phyloP scores from a whole-genome alignment of 2,888 invertebrate species.

The Drosophila kuntzei region DNA sequence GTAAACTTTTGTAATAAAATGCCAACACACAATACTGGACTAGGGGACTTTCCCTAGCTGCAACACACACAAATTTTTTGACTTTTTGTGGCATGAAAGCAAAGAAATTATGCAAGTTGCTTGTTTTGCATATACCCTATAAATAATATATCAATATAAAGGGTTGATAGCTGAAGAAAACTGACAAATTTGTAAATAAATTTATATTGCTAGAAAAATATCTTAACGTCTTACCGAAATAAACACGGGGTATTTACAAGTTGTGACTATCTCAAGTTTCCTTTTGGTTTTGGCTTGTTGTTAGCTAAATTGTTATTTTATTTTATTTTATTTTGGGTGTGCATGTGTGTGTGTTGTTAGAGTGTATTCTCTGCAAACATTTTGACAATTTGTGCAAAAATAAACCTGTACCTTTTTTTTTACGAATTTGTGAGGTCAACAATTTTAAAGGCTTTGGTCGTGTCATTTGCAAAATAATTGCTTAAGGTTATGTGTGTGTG shows the following conservation, averaged over 20 bases:
- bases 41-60: slow-evolving; percentile 51
- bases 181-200: background rate
- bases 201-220: slow-evolving; percentile 1
- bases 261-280: background rate
- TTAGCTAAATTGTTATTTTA: slow-evolving; percentile 53
- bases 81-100: slow-evolving; percentile 60
- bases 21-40: slow-evolving; percentile 53
- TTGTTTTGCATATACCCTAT: slow-evolving; percentile 38
- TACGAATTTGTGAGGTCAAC: slow-evolving; percentile 50
- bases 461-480: slow-evolving; percentile 62
- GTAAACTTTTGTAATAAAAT: slow-evolving; percentile 79
- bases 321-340: slow-evolving; percentile 28
- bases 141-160: background rate
- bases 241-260: slow-evolving; percentile 4
- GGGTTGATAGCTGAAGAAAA: background rate
- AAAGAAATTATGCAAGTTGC: slow-evolving; percentile 72
- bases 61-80: slow-evolving; percentile 43
- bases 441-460: slow-evolving; percentile 49
- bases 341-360: slow-evolving; percentile 9
- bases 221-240: background rate
- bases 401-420: slow-evolving; percentile 42
- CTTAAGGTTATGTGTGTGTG: slow-evolving; percentile 48
- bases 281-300: slow-evolving; percentile 15
- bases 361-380: slow-evolving; percentile 37
- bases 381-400: slow-evolving; percentile 55